Percentiles rank a stretch among this genome's conserved stretches.
Evolutionary conservation across 2,888 invertebrate genomes (phyloP).

Genomic region (Macaria notata): DNA sequence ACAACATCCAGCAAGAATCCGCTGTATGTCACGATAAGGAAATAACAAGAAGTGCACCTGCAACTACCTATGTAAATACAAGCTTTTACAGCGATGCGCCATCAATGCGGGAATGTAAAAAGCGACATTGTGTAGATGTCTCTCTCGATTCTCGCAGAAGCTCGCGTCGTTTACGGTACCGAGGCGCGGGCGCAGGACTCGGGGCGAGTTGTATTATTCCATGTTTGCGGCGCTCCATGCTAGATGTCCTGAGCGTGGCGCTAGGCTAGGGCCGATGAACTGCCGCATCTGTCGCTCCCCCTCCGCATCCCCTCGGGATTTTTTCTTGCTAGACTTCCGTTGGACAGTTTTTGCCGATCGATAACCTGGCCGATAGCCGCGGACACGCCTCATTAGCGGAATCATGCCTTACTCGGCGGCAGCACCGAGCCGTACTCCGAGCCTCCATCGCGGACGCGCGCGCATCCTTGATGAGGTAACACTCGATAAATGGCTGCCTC

Average conservation of each 20-base stretch:
- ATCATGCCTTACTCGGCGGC: constrained; percentile 53
- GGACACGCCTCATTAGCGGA: constrained; percentile 75
- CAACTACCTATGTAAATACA: constrained; percentile 17
- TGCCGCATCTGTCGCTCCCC: constrained; percentile 66
- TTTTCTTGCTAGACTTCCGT: constrained; percentile 75
- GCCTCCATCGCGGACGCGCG: constrained; percentile 16
- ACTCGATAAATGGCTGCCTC: constrained; percentile 48
- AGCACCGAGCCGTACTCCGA: constrained; percentile 43
- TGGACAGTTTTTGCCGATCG: constrained; percentile 70
- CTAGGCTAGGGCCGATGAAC: constrained; percentile 69
- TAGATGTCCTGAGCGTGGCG: constrained; percentile 49
- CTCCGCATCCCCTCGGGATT: constrained; percentile 66
- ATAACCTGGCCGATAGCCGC: constrained; percentile 72
- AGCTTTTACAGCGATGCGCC: constrained; percentile 19
- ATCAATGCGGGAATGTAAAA: constrained; percentile 32
- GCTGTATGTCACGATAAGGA: constrained; percentile 3
- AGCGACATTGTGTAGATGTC: constrained; percentile 29
- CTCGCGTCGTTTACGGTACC: constrained; percentile 51
- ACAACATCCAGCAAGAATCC: constrained; percentile 1
- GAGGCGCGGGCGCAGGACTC: constrained; percentile 35
- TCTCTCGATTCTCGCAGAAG: constrained; percentile 32
- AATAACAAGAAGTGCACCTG: constrained; percentile 17
- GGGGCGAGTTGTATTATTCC: constrained; percentile 43
- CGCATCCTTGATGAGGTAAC: constrained; percentile 49
- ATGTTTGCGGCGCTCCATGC: constrained; percentile 45